These are phyloP conservation scores for Champsocephalus esox DNA, from an alignment of 2,797 vertebrate species.

Conservation along the genomic window DNA sequence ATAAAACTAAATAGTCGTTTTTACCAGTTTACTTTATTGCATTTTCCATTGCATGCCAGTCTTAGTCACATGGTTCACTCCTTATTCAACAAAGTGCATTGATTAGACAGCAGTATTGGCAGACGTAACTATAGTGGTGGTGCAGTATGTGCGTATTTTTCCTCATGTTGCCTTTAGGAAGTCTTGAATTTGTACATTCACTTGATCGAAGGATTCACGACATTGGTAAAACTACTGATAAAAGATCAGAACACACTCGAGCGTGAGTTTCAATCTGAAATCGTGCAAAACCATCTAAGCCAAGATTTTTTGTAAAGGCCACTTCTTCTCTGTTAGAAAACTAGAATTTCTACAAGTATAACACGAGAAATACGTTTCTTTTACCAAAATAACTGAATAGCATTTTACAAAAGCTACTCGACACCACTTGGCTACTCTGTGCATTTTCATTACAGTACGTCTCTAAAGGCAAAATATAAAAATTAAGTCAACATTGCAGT, in stretches of 20 bases:
- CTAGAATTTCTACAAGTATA: slow-evolving; percentile 47
- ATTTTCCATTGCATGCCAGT: slow-evolving; percentile 60
- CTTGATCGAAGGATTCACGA: slow-evolving; percentile 23
- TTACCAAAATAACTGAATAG: slow-evolving; percentile 55
- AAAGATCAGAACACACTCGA: slow-evolving; percentile 30
- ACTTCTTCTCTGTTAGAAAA: slow-evolving; percentile 53
- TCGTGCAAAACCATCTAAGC: slow-evolving; percentile 28
- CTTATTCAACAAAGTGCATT: slow-evolving; percentile 82
- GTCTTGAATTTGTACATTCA: slow-evolving; percentile 54
- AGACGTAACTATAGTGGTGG: slow-evolving; percentile 40
- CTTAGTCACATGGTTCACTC: slow-evolving; percentile 58
- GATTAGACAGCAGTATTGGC: slow-evolving; percentile 59
- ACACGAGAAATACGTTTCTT: slow-evolving; percentile 51
- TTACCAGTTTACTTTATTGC: slow-evolving; percentile 75
- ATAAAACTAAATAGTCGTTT: slow-evolving; percentile 48
- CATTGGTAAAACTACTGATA: slow-evolving; percentile 24
- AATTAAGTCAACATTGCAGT: slow-evolving; percentile 75
- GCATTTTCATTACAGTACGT: slow-evolving; percentile 52
- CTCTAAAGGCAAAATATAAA: slow-evolving; percentile 75
- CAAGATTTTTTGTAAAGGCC: slow-evolving; percentile 42
- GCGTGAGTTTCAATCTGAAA: slow-evolving; percentile 30
- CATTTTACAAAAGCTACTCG: slow-evolving; percentile 67
- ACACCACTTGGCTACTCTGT: slow-evolving; percentile 53
- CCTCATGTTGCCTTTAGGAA: slow-evolving; percentile 36
- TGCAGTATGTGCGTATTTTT: slow-evolving; percentile 36